Base-by-base conservation (phyloP, 2,797 vertebrate genomes). In the Microhierax caerulescens region DNA sequence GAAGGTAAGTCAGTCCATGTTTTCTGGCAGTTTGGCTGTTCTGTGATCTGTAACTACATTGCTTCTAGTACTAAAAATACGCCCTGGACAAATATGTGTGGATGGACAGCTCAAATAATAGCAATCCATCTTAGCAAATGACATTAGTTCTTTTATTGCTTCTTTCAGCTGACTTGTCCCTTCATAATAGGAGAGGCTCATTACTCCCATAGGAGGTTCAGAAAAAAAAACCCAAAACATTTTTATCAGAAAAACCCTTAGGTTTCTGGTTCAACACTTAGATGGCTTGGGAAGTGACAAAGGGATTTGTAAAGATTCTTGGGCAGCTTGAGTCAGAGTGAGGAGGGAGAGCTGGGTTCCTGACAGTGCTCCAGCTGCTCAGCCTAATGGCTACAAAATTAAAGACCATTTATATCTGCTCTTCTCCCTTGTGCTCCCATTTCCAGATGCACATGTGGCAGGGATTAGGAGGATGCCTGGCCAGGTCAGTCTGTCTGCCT, bases 41-140 rank as follows among this genome's bases (percentile, higher is more conserved):
- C 94, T 96, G 87, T 97, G 96, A 95, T 97, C 94, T 97, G 95
- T 97, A 97, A 97, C 94, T 96, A 80, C 91, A 80, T 95, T 93
- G 90, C 90, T 95, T 88, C 93, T 88, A 68, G 75, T 94, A 65
- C 93, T 94, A 86, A 96, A 97, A 98, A 97, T 97, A 91, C 3
- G 0, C 93, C 95, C 79, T 54, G 91, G 90, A 97, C 95, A 97
- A 96, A 92, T 88, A 69, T 2, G 13, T 85, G 86, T 83, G 78
- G 95, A 97, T 89, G 95, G 94, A 94, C 95, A 96, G 95, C 94
- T 96, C 85, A 88, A 94, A 96, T 95, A 98, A 95, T 18, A 94
- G 94, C 93, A 91, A 97, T 98, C 93, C 85, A 79, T 97, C 96
- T 96, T 94, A 70, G 80, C 69, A 94, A 95, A 91, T 82, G 78